These are phyloP conservation scores for Polypterus bichir DNA, from an alignment of 2,113 vertebrate genomes.

Conservation along the genomic window DNA sequence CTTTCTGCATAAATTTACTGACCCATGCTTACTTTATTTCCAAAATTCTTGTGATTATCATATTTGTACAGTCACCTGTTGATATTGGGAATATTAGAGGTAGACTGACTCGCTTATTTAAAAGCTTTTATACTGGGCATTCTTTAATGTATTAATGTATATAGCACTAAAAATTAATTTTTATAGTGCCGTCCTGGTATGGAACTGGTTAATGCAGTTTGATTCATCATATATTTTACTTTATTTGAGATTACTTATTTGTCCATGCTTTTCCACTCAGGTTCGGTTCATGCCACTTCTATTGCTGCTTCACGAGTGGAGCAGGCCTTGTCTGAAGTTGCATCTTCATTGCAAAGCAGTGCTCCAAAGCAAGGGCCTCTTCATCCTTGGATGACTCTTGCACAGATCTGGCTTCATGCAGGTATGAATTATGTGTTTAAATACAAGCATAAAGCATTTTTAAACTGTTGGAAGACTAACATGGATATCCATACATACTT, in stretches of 20 bases:
- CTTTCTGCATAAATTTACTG: too few relatives aligned
- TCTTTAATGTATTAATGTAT: too few relatives aligned
- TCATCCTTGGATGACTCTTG: slow-evolving; percentile 96
- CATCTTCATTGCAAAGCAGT: slow-evolving; percentile 92
- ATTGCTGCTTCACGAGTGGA: slow-evolving; percentile 93
- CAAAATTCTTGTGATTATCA: too few relatives aligned
- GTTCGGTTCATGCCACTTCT: slow-evolving; percentile 87
- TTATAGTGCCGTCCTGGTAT: slow-evolving; percentile 1
- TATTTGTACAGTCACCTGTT: too few relatives aligned
- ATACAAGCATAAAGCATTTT: background rate
- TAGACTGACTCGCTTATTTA: too few relatives aligned
- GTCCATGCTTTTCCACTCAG: slow-evolving; percentile 36
- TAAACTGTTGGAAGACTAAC: too few relatives aligned
- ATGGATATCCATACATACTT: too few relatives aligned
- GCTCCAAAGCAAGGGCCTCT: slow-evolving; percentile 87
- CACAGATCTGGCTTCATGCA: slow-evolving; percentile 98
- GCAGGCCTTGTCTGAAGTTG: slow-evolving; percentile 89
- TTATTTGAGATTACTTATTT: slow-evolving; percentile 8
- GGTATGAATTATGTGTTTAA: slow-evolving; percentile 40
- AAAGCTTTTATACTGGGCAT: too few relatives aligned
- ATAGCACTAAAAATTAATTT: too few relatives aligned
- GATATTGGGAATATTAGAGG: too few relatives aligned
- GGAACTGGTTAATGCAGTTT: slow-evolving; percentile 10
- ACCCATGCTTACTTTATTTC: too few relatives aligned
- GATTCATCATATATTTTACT: background rate